A percentile compares a stretch with the other conserved stretches of the same genome.
Conservation (phyloP, 2,797 vertebrate species). For the Simalia tracyae region DNA sequence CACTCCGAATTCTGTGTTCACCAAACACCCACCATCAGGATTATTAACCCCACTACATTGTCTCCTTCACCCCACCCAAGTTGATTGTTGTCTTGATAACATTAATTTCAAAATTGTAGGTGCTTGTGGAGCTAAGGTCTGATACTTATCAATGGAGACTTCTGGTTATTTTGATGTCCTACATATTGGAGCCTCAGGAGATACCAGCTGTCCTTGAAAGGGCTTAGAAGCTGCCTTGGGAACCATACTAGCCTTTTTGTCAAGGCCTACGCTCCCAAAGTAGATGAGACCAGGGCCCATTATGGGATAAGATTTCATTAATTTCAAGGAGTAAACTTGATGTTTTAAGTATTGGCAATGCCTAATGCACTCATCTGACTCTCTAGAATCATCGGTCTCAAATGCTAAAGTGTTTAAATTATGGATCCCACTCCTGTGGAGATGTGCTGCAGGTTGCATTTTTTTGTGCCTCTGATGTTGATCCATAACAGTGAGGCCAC, state of each 20-base stretch:
- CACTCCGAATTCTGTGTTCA: neutral
- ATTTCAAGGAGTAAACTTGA: neutral
- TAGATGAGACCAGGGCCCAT: neutral
- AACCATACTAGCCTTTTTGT: neutral
- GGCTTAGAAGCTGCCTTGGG: neutral
- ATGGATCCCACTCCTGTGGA: too few species aligned
- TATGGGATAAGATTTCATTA: neutral
- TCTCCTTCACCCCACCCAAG: neutral
- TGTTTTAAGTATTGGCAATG: neutral
- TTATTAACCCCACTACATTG: neutral
- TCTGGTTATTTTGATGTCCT: neutral
- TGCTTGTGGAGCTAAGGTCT: neutral
- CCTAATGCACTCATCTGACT: neutral
- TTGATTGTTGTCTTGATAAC: neutral
- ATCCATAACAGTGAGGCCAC: too few species aligned
- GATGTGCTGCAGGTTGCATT: too few species aligned
- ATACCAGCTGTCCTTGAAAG: neutral
- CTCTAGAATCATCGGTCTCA: neutral
- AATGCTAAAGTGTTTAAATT: too few species aligned
- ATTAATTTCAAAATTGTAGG: neutral
- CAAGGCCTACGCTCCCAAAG: neutral
- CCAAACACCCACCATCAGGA: neutral
- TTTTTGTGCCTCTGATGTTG: too few species aligned
- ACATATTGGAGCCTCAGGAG: neutral
- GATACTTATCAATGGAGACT: neutral